Evolutionary conservation across 2,113 vertebrate genomes (phyloP).

Genomic region (Pampusana beccarii): DNA sequence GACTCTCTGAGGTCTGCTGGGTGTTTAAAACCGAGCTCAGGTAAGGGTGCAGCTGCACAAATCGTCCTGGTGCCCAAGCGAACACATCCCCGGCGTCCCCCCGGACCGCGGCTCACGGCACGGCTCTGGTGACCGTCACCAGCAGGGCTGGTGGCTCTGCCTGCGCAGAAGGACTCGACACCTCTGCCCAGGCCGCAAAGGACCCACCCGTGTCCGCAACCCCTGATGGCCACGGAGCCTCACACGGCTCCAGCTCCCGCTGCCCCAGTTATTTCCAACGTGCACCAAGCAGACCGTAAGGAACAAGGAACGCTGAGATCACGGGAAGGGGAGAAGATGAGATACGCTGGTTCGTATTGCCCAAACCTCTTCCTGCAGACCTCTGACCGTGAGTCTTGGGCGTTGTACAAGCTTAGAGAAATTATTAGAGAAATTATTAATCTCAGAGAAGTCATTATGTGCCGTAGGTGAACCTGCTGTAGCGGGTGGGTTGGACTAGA

Average conservation of each 20-base stretch:
- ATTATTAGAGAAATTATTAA: rapidly evolving
- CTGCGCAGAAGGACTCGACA: background rate
- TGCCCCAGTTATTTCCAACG: rapidly evolving
- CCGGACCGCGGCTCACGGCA: background rate
- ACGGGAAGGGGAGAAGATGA: background rate
- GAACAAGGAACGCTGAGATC: background rate
- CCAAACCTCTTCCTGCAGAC: background rate
- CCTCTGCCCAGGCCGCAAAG: background rate
- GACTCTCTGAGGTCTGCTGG: no score
- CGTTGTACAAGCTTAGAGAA: rapidly evolving
- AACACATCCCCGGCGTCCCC: no score
- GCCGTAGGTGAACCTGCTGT: no score
- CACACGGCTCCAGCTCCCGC: background rate
- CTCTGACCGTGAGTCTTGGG: rapidly evolving
- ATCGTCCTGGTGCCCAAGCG: background rate
- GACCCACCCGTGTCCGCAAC: background rate
- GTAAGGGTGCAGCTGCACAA: background rate
- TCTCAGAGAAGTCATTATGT: no score
- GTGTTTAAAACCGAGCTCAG: background rate
- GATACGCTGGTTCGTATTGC: rapidly evolving
- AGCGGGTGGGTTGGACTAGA: no score
- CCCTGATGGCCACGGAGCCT: background rate
- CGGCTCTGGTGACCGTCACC: background rate
- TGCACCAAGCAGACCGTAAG: rapidly evolving
- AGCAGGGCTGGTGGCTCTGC: background rate